phyloP scores from a whole-genome alignment of 2,888 invertebrate species.

The Caenorhabditis sinica region DNA sequence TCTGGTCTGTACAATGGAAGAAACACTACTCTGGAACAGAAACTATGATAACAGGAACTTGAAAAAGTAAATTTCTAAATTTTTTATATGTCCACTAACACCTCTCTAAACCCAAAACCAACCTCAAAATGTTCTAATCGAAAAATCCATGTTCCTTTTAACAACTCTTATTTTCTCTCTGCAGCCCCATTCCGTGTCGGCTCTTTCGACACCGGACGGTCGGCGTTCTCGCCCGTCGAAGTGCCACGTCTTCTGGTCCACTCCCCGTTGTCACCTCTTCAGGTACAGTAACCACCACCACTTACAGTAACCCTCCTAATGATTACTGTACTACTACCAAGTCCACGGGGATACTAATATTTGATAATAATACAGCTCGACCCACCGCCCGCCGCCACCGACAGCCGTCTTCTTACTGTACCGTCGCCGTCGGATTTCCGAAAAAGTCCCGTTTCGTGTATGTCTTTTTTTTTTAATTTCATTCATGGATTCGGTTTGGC shows the following conservation, averaged over 20 bases:
- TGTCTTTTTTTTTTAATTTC: slow-evolving; percentile 28
- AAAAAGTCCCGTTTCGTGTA: slow-evolving; percentile 70
- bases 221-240: slow-evolving; percentile 74
- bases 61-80: too few species aligned
- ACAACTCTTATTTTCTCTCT: slow-evolving; percentile 15
- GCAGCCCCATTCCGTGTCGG: slow-evolving; percentile 65
- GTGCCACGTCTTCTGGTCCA: slow-evolving; percentile 74
- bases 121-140: not conserved
- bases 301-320: not conserved
- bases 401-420: slow-evolving; percentile 73
- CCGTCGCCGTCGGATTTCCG: slow-evolving; percentile 74
- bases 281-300: slow-evolving; percentile 36
- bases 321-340: not conserved
- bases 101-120: not conserved
- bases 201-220: slow-evolving; percentile 68
- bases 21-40: too few species aligned
- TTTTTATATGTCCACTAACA: not conserved
- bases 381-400: slow-evolving; percentile 64
- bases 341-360: not conserved
- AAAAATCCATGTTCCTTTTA: slow-evolving; percentile 3
- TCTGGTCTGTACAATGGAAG: too few species aligned
- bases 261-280: slow-evolving; percentile 71
- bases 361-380: slow-evolving; percentile 41
- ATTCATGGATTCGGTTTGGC: not conserved
- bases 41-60: too few species aligned